Evolutionary conservation across 2,888 invertebrate genomes (phyloP).

Genomic region (Apotomis betuletana): DNA sequence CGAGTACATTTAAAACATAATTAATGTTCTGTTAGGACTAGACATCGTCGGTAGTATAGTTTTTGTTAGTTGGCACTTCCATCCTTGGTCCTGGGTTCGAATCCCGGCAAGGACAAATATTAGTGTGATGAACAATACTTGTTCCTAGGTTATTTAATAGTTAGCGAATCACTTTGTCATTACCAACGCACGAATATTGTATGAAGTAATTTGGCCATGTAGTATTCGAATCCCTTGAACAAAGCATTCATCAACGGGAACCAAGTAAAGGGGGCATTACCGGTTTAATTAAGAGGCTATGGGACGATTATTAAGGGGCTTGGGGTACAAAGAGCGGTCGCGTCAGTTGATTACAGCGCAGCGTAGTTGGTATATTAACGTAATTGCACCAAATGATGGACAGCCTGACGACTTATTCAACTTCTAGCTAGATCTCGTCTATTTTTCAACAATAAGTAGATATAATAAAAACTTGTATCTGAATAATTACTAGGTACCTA

Average conservation of each 20-base stretch:
- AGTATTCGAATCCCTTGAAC: background rate
- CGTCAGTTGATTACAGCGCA: constrained; percentile 9
- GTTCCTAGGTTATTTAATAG: background rate
- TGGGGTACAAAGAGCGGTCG: constrained; percentile 7
- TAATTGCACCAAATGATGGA: background rate
- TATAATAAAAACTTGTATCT: too few species aligned
- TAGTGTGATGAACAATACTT: too few species aligned
- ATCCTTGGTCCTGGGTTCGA: too few species aligned
- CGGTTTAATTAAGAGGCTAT: constrained; percentile 21
- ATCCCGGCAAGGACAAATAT: too few species aligned
- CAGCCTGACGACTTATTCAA: background rate
- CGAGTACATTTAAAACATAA: too few species aligned
- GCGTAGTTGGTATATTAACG: background rate
- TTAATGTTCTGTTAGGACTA: too few species aligned
- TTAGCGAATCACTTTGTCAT: background rate
- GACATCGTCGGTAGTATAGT: too few species aligned
- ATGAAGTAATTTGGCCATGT: constrained; percentile 14
- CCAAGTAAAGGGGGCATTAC: constrained; percentile 25
- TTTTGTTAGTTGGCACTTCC: too few species aligned
- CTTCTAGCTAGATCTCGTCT: too few species aligned
- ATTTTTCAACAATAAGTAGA: too few species aligned
- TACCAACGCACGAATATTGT: constrained; percentile 2
- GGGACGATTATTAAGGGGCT: constrained; percentile 22
- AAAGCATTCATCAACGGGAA: constrained; percentile 15
- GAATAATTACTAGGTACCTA: too few species aligned